These are phyloP conservation scores for Linnaemya vulpina DNA, from an alignment of 2,888 invertebrate species.

Conservation along the genomic window DNA sequence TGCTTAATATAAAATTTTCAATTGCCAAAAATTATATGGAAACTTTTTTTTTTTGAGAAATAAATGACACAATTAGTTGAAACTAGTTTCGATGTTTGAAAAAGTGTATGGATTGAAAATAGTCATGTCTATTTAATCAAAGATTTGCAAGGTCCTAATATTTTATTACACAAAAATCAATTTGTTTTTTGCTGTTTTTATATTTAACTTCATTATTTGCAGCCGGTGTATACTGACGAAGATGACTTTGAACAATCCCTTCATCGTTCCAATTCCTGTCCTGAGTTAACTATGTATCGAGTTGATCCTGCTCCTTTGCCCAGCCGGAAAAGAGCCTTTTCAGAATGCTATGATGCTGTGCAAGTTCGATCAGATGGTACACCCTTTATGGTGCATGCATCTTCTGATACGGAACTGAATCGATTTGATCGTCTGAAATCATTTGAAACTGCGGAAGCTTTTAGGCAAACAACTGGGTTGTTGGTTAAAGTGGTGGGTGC, in stretches of 20 bases:
- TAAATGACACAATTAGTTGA: no score
- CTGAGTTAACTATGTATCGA: constrained; percentile 87
- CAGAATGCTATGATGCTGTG: constrained; percentile 85
- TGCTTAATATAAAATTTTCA: no score
- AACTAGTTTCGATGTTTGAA: no score
- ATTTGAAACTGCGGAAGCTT: constrained; percentile 85
- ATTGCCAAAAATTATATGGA: no score
- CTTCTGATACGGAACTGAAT: constrained; percentile 91
- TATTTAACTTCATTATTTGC: constrained; percentile 72
- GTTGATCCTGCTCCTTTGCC: constrained; percentile 83
- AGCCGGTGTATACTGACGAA: constrained; percentile 90
- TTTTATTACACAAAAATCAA: no score
- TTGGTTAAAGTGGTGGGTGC: constrained; percentile 91
- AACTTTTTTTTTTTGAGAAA: no score
- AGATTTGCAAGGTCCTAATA: no score
- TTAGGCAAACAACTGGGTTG: constrained; percentile 90
- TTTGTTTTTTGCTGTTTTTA: no score
- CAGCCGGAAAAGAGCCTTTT: constrained; percentile 86
- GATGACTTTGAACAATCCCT: constrained; percentile 77
- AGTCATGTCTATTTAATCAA: no score
- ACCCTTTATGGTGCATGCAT: constrained; percentile 84
- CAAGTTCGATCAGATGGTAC: constrained; percentile 73
- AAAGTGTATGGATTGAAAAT: no score
- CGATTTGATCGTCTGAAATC: constrained; percentile 91
- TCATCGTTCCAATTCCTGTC: constrained; percentile 87